Conservation (phyloP, 2,797 vertebrate genomes). For the Danio albolineatus region DNA sequence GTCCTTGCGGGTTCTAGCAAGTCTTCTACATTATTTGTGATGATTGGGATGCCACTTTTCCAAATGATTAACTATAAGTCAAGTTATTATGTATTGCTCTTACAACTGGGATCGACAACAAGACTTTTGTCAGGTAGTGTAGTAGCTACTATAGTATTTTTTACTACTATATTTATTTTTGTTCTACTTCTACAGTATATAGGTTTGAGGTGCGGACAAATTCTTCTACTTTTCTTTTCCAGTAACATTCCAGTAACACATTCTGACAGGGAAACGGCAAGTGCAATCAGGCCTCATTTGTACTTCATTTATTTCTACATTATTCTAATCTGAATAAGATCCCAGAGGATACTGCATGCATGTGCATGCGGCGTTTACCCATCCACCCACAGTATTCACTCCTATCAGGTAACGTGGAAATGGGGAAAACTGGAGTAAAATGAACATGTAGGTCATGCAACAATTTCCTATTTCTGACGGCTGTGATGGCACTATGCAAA, state of each 20-base stretch:
- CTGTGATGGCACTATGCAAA: conserved; percentile 43
- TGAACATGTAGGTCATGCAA: conserved; percentile 53
- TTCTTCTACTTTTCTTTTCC: not conserved
- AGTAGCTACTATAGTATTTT: no score
- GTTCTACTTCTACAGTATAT: not conserved
- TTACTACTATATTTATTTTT: no score
- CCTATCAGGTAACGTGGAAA: conserved; percentile 23
- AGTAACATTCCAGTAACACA: not conserved
- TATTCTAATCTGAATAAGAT: conserved; percentile 7
- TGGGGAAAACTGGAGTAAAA: conserved; percentile 5
- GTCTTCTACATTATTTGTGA: no score
- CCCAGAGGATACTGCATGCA: conserved; percentile 15
- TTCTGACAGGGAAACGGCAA: not conserved
- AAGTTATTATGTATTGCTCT: no score
- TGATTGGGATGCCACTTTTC: no score
- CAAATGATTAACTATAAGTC: no score
- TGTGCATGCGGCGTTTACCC: not conserved
- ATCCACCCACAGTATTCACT: not conserved
- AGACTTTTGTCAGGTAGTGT: no score
- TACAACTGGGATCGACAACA: no score
- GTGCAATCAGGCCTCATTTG: conserved; percentile 16
- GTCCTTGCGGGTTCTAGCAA: no score
- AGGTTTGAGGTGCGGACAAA: no score
- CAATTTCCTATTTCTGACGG: conserved; percentile 27
- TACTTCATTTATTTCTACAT: conserved; percentile 28